Percentiles rank a stretch among this genome's conserved stretches.
phyloP scores from a whole-genome alignment of 2,888 invertebrate species.

The Leptinotarsa juncta region DNA sequence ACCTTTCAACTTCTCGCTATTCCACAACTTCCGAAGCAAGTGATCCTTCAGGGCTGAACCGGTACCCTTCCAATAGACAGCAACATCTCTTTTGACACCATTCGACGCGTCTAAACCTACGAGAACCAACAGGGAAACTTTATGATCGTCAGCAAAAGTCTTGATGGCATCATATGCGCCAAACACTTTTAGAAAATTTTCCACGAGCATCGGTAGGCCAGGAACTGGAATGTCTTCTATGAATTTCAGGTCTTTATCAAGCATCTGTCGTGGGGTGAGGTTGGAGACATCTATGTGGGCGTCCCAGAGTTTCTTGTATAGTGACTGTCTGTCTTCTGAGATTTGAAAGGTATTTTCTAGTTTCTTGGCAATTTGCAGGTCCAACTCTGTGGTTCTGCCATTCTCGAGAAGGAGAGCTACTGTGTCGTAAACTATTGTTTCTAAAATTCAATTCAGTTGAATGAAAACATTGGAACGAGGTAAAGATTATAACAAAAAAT shows the following conservation, averaged over 20 bases:
- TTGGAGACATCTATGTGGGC: constrained; percentile 76
- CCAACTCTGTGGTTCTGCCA: constrained; percentile 76
- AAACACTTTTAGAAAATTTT: constrained; percentile 69
- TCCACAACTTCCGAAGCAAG: constrained; percentile 59
- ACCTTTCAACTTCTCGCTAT: constrained; percentile 48
- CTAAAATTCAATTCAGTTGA: constrained; percentile 65
- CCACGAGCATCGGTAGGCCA: constrained; percentile 73
- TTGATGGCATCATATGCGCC: constrained; percentile 67
- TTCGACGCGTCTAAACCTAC: constrained; percentile 73
- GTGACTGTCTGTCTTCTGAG: constrained; percentile 61
- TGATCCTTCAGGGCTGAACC: constrained; percentile 60
- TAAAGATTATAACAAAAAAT: no score
- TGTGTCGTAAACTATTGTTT: constrained; percentile 84
- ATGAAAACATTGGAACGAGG: no score
- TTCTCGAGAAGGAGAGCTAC: constrained; percentile 78
- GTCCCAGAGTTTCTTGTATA: constrained; percentile 69
- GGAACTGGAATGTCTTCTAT: constrained; percentile 68
- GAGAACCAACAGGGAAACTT: constrained; percentile 68
- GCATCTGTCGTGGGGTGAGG: constrained; percentile 75
- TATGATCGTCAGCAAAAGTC: constrained; percentile 66
- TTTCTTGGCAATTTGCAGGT: constrained; percentile 70
- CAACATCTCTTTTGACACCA: constrained; percentile 72
- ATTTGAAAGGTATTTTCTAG: constrained; percentile 71
- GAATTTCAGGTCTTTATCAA: constrained; percentile 82
- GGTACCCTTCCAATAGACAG: constrained; percentile 56